Base-by-base conservation (phyloP, 2,888 invertebrate genomes). In the Drosophila hamatofila region DNA sequence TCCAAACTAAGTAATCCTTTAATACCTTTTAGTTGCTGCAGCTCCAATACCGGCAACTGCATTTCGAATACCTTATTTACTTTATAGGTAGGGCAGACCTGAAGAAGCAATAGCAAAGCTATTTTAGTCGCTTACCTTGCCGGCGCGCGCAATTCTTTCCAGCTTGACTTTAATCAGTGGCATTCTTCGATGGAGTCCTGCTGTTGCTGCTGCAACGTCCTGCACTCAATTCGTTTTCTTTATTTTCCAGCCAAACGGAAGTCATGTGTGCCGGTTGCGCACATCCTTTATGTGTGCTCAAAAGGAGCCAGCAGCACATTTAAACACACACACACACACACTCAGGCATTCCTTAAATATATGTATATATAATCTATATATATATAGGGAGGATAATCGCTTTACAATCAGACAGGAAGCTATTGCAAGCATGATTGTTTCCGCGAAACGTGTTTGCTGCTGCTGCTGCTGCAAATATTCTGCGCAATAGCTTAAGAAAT, bases 381-480 rank as follows among this genome's bases (percentile, higher is more conserved):
- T 56, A 23, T 44, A 37, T 58, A 27, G n/a, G 56, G 75, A 81
- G 56, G 79, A 84, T 88, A 85, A 85, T 88, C 82, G 81, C 72
- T 88, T 85, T 83, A 85, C 85, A 85, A 85, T 85, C 88, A 83
- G 79, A 77, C 88, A 85, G 85, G 83, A 85, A 87, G 75, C 85
- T 81, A 81, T 84, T 87, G 81, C 83, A 79, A 81, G 85, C 85
- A 87, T 85, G 85, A 85, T 85, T 87, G 85, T 87, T 87, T 85
- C 85, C 88, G 81, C 79, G 75, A 69, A 75, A 87, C 85, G 88
- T 85, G 85, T 84, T 81, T 49, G 49, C 49, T 83, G 81, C 72
- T 60, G 44, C 63, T 37, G 81, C 72, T 60, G 49, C 65, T 67
- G 49, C 57, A 65, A 72, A 61, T 55, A 44, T 68, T 66, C 60